Percentiles rank a stretch among this genome's conserved stretches.
Conservation (phyloP, 2,888 invertebrate genomes). For the Dicroscelio sp. region DNA sequence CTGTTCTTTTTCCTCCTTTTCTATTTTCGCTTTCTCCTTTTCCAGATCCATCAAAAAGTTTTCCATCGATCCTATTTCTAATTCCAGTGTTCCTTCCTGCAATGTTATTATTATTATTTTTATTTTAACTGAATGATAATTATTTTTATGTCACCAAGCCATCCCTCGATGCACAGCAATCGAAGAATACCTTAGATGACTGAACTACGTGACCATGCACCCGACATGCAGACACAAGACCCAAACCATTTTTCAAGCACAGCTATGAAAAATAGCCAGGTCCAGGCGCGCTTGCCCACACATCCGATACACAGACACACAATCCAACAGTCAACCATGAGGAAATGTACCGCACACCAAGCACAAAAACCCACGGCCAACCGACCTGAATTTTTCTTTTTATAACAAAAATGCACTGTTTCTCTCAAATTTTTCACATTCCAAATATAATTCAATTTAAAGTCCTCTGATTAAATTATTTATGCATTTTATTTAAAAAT, state of each 20-base stretch:
- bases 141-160: not conserved
- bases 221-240: not conserved
- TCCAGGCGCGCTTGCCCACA: slow-evolving; percentile 1
- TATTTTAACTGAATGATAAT: not conserved
- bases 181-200: not conserved
- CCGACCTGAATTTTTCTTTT: slow-evolving; percentile 10
- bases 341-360: slow-evolving; percentile 18
- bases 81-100: not conserved
- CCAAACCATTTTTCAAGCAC: slow-evolving; percentile 5
- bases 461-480: no score
- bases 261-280: slow-evolving; percentile 2
- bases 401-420: no score
- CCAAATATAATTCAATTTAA: no score
- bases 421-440: no score
- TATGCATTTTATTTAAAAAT: no score
- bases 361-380: not conserved
- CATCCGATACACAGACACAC: not conserved
- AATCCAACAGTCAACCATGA: not conserved
- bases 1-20: no score
- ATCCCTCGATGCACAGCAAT: not conserved
- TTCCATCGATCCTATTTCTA: not conserved
- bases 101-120: not conserved
- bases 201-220: not conserved
- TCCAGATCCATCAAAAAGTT: no score
- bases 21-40: no score